A percentile compares a stretch with the other conserved stretches of the same genome.
These are phyloP conservation scores for Baryphthengus martii DNA, from an alignment of 2,113 vertebrate species.

Conservation along the genomic window DNA sequence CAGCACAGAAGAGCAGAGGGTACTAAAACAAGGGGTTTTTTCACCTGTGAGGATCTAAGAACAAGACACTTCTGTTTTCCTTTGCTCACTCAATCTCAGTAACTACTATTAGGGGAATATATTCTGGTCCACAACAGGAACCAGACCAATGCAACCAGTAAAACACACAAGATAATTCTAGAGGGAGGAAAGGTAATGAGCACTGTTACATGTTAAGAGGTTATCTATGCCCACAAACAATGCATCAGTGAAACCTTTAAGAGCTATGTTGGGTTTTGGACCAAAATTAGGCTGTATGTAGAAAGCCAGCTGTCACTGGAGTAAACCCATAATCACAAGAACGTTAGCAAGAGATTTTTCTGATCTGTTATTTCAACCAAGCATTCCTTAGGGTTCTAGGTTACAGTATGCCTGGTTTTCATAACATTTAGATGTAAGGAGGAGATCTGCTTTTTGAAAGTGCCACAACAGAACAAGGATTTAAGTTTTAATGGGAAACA, in stretches of 20 bases:
- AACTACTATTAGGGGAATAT: background rate
- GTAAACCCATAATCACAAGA: constrained; percentile 24
- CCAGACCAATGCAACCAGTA: background rate
- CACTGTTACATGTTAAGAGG: background rate
- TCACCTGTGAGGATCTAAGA: background rate
- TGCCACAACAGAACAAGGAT: constrained; percentile 28
- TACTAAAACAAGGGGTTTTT: background rate
- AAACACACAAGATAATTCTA: background rate
- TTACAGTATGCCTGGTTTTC: constrained; percentile 35
- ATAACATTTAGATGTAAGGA: constrained; percentile 43
- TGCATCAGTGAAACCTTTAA: background rate
- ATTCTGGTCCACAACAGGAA: background rate
- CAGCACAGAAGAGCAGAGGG: background rate
- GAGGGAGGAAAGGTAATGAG: background rate
- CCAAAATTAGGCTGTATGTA: background rate
- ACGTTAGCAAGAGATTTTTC: constrained; percentile 19
- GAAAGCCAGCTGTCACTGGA: background rate
- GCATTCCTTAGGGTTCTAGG: constrained; percentile 42
- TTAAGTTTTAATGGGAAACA: constrained; percentile 56
- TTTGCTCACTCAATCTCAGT: background rate
- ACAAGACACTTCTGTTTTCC: background rate
- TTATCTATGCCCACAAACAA: background rate
- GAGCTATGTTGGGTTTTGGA: background rate
- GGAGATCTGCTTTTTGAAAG: constrained; percentile 29
- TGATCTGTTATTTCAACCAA: constrained; percentile 52